These are phyloP conservation scores for Cephalopholis sonnerati DNA, from an alignment of 2,113 vertebrate species.

Conservation along the genomic window DNA sequence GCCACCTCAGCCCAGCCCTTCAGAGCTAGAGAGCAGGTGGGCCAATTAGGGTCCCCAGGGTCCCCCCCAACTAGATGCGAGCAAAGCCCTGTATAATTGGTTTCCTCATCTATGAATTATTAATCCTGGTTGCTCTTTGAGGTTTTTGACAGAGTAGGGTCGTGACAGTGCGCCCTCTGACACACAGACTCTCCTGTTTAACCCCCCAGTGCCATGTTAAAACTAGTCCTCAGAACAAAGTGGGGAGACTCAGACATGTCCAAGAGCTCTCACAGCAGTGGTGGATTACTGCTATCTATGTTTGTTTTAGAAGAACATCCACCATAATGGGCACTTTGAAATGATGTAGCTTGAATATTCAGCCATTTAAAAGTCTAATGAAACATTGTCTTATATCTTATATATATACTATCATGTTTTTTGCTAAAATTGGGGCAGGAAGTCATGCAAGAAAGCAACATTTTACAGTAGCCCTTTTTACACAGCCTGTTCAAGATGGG, in stretches of 20 bases:
- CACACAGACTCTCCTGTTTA: slow-evolving; percentile 55
- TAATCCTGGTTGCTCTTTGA: slow-evolving; percentile 75
- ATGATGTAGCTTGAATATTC: neutral
- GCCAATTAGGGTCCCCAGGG: slow-evolving; percentile 81
- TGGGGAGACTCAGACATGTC: neutral
- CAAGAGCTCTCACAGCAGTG: neutral
- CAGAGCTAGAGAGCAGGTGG: slow-evolving; percentile 83
- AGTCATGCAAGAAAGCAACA: neutral
- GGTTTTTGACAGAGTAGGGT: slow-evolving; percentile 62
- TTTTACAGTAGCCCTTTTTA: neutral
- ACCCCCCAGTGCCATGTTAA: slow-evolving; percentile 49
- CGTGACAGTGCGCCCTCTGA: slow-evolving; percentile 55
- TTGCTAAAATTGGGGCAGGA: neutral
- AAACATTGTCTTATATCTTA: neutral
- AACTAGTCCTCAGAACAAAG: slow-evolving; percentile 34
- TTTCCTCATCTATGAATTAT: slow-evolving; percentile 86
- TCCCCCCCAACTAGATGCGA: slow-evolving; percentile 68
- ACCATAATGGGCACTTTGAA: neutral
- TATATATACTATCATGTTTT: neutral
- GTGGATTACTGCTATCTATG: neutral
- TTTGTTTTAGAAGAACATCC: neutral
- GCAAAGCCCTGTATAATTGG: slow-evolving; percentile 81
- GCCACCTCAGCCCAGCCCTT: slow-evolving; percentile 47
- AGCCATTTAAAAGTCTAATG: neutral
- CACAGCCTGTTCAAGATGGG: too few species aligned